These are phyloP conservation scores for Diaphora mendica DNA, from an alignment of 2,888 invertebrate species.

Conservation along the genomic window DNA sequence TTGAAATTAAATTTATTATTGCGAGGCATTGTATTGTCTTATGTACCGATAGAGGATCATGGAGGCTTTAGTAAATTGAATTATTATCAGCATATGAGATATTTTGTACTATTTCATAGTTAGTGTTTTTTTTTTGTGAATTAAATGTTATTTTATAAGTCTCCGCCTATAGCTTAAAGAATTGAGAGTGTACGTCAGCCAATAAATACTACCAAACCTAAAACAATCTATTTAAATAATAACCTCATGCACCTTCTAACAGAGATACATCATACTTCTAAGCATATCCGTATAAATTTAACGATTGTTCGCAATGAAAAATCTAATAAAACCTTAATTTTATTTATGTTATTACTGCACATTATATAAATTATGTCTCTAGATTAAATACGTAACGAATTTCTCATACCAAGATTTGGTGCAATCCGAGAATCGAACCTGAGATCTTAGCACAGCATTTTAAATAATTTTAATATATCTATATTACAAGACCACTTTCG, in stretches of 20 bases:
- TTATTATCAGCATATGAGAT: neutral
- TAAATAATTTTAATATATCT: no score
- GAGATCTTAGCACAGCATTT: no score
- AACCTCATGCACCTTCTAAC: constrained; percentile 1
- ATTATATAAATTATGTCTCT: neutral
- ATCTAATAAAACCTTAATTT: neutral
- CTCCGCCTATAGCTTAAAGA: neutral
- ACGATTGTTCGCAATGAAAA: neutral
- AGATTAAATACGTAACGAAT: neutral
- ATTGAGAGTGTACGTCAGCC: neutral
- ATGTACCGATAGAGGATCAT: neutral
- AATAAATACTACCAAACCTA: neutral
- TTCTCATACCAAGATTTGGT: neutral
- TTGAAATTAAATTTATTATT: neutral
- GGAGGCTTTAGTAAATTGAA: neutral
- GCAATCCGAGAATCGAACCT: no score
- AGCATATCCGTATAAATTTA: neutral
- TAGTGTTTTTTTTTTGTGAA: neutral
- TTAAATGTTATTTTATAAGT: neutral
- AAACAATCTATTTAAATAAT: neutral
- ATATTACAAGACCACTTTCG: neutral
- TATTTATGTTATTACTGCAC: neutral
- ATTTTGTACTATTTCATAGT: neutral
- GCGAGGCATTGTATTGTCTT: neutral
- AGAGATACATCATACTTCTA: neutral